Conservation (phyloP, 2,797 vertebrate species). For the Rhinoraja longicauda region DNA sequence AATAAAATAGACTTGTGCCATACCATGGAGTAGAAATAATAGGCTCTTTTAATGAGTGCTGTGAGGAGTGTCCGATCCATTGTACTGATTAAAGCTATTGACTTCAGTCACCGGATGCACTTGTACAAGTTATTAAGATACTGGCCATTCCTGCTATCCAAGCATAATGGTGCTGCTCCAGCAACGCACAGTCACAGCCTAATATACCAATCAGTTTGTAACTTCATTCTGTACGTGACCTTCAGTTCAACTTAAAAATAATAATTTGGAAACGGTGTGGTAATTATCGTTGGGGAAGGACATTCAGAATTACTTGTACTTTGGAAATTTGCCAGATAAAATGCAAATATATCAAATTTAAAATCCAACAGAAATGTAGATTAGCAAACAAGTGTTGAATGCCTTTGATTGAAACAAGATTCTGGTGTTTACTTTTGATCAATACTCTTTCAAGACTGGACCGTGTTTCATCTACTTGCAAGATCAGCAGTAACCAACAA, state of each 20-base stretch:
- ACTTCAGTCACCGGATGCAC: background rate
- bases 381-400: background rate
- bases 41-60: conserved; percentile 22
- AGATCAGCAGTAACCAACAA: background rate
- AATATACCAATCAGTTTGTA: conserved; percentile 13
- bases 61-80: background rate
- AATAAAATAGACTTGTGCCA: background rate
- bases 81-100: background rate
- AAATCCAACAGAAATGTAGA: background rate
- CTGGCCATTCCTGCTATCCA: conserved; percentile 19
- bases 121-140: conserved; percentile 34
- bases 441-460: background rate
- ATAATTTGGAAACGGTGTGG: conserved; percentile 23
- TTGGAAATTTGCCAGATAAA: conserved; percentile 4
- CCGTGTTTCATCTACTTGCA: background rate
- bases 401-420: background rate
- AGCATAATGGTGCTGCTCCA: background rate
- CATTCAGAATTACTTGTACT: conserved; percentile 7
- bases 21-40: background rate
- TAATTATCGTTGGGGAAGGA: background rate
- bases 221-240: background rate
- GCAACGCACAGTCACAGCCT: background rate
- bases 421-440: background rate
- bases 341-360: background rate
- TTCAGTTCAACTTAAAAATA: conserved; percentile 23